These are phyloP conservation scores for Beaufortia kweichowensis DNA, from an alignment of 2,113 vertebrate genomes.

Conservation along the genomic window DNA sequence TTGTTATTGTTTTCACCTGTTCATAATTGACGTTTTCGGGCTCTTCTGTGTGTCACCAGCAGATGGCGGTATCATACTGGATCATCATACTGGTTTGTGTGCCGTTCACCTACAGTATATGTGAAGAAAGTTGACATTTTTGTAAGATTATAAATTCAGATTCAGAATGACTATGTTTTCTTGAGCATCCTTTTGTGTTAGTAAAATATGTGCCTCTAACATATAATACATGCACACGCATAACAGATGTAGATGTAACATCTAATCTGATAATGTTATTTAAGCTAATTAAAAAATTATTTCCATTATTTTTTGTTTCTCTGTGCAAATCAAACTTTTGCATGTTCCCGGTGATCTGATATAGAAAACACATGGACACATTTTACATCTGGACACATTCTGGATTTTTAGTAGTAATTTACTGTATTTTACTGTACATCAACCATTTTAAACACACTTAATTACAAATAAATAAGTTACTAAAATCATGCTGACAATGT, in stretches of 20 bases:
- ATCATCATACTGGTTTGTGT: background rate
- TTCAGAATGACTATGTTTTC: too few species aligned
- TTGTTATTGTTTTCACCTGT: background rate
- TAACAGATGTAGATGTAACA: too few species aligned
- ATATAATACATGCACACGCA: too few species aligned
- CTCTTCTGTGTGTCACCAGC: conserved; percentile 42
- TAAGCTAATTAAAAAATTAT: too few species aligned
- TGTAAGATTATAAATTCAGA: background rate
- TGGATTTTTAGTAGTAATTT: background rate
- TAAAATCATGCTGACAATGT: too few species aligned
- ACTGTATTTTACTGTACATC: too few species aligned
- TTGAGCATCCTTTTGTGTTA: too few species aligned
- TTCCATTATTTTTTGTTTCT: too few species aligned
- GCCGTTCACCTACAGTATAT: background rate
- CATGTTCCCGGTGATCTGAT: background rate
- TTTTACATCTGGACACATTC: background rate
- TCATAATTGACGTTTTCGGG: background rate
- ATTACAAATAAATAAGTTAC: too few species aligned
- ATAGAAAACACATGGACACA: background rate
- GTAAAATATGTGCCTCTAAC: too few species aligned
- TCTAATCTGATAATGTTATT: too few species aligned
- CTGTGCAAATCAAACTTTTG: background rate
- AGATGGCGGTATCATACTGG: conserved; percentile 54
- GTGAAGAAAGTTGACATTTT: background rate
- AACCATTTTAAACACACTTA: too few species aligned